Evolutionary conservation across 2,113 vertebrate genomes (phyloP).

Genomic region (Psephotus haematonotus): DNA sequence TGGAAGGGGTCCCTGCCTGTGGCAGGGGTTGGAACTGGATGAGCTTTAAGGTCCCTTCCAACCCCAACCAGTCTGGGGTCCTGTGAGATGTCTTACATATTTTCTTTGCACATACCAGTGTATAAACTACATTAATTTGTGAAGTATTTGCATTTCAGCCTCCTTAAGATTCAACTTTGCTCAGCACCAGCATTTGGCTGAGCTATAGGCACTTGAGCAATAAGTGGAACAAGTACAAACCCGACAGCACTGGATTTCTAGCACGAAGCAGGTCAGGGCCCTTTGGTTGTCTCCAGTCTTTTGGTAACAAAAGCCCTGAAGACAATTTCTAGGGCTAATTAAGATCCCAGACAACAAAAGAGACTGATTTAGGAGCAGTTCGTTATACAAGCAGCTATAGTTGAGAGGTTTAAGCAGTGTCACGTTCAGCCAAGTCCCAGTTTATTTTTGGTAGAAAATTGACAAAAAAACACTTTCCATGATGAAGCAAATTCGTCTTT

Average conservation of each 20-base stretch:
- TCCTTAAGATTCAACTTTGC: not conserved
- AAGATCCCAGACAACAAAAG: conserved; percentile 36
- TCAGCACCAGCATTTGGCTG: not conserved
- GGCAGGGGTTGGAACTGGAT: not conserved
- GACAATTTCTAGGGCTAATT: conserved; percentile 16
- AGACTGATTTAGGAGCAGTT: not conserved
- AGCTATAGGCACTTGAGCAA: not conserved
- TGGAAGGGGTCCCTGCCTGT: not conserved
- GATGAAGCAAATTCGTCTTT: not conserved
- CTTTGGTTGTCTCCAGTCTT: not conserved
- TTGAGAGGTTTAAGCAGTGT: not conserved
- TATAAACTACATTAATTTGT: not conserved
- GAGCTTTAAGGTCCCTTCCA: not conserved
- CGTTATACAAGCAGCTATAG: not conserved
- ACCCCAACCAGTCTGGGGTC: not conserved
- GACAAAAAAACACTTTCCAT: not conserved
- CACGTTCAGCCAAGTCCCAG: not conserved
- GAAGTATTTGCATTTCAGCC: not conserved
- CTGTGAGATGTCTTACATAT: fast-evolving
- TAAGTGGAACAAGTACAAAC: not conserved
- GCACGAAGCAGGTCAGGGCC: not conserved
- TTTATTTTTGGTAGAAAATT: not conserved
- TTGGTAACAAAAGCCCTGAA: not conserved
- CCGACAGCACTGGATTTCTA: not conserved
- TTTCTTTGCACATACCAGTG: not conserved